Evolutionary conservation across 2,113 vertebrate genomes (phyloP).

Genomic region (Heterochromis multidens): DNA sequence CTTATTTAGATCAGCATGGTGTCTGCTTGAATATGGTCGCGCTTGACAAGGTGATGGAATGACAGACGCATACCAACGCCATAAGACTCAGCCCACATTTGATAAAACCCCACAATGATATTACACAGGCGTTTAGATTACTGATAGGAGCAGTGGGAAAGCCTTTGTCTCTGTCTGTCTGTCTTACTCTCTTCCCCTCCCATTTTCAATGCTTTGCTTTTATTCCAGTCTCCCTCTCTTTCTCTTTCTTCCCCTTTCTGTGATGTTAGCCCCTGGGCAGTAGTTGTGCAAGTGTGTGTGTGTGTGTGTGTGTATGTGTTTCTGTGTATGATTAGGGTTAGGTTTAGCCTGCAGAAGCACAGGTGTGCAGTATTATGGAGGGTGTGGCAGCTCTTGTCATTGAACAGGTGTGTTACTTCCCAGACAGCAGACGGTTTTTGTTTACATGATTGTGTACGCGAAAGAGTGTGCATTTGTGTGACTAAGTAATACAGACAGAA

Average conservation of each 20-base stretch:
- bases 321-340: conserved; percentile 47
- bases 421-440: conserved; percentile 63
- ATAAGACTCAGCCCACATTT: conserved; percentile 55
- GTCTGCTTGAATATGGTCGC: conserved; percentile 64
- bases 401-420: conserved; percentile 72
- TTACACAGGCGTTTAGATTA: conserved; percentile 68
- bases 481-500: conserved; percentile 42
- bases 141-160: conserved; percentile 63
- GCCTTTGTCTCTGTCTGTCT: conserved; percentile 56
- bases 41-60: conserved; percentile 73
- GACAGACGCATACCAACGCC: conserved; percentile 61
- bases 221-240: conserved; percentile 12
- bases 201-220: conserved; percentile 35
- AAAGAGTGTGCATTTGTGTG: conserved; percentile 26
- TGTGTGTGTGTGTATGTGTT: neutral
- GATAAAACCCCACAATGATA: conserved; percentile 67
- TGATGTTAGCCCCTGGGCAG: conserved; percentile 63
- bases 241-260: conserved; percentile 34
- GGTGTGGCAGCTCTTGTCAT: conserved; percentile 67
- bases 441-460: conserved; percentile 26
- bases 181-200: conserved; percentile 34
- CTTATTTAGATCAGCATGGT: conserved; percentile 71
- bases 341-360: conserved; percentile 68
- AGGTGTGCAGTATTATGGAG: conserved; percentile 72
- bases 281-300: conserved; percentile 33